phyloP scores from a whole-genome alignment of 2,113 vertebrate species.

The Nerophis ophidion region DNA sequence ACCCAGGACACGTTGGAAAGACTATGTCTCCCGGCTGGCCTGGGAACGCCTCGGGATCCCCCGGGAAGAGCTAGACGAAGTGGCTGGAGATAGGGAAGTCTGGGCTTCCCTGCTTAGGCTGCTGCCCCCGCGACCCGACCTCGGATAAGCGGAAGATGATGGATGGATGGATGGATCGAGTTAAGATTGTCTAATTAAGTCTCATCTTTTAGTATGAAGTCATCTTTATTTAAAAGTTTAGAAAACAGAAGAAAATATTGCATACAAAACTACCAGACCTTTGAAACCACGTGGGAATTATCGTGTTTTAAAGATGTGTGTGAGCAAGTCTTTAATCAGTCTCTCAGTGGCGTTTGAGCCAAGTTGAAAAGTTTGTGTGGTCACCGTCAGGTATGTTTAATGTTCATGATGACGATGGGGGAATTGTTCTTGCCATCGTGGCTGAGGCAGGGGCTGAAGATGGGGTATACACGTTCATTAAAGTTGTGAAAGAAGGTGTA shows the following conservation, averaged over 20 bases:
- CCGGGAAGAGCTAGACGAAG: too few relatives aligned
- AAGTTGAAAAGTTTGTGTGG: not conserved
- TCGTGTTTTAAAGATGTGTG: not conserved
- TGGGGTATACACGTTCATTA: constrained; percentile 63
- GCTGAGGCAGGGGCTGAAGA: constrained; percentile 72
- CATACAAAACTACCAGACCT: constrained; percentile 24
- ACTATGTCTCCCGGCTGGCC: too few relatives aligned
- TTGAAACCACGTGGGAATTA: not conserved
- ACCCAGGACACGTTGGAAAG: too few relatives aligned
- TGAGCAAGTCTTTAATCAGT: not conserved
- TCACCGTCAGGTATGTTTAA: constrained; percentile 57
- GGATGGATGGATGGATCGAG: too few relatives aligned
- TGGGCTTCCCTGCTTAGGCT: too few relatives aligned
- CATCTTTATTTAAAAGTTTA: constrained; percentile 41
- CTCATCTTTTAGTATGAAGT: not conserved
- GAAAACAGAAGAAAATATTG: constrained; percentile 24
- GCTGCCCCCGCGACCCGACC: too few relatives aligned
- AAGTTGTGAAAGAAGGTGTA: constrained; percentile 69
- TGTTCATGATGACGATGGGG: constrained; percentile 46
- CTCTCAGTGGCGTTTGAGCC: not conserved
- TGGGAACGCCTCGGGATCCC: too few relatives aligned
- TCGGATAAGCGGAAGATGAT: too few relatives aligned
- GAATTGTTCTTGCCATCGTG: constrained; percentile 66
- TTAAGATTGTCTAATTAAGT: too few relatives aligned
- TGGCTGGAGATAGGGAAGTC: too few relatives aligned